Percentiles rank a stretch among this genome's conserved stretches.
Evolutionary conservation across 2,113 vertebrate genomes (phyloP).

Genomic region (Agapornis roseicollis): DNA sequence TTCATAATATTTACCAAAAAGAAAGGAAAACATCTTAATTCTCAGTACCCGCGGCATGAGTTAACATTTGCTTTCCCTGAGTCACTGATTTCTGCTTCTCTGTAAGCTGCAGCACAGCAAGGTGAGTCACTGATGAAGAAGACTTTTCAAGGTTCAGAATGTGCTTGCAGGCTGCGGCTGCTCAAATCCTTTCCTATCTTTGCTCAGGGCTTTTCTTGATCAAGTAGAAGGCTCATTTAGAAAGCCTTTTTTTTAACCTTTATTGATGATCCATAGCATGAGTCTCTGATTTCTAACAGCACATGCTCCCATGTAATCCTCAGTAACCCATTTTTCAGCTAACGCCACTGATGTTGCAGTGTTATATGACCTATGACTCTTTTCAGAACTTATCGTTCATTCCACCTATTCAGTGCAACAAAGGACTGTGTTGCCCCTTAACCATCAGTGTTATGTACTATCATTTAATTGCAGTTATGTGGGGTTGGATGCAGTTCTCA

Average conservation of each 20-base stretch:
- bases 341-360: neutral
- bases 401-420: neutral
- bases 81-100: neutral
- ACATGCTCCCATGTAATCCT: neutral
- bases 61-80: neutral
- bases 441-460: neutral
- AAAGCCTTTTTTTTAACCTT: neutral
- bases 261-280: neutral
- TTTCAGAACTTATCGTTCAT: neutral
- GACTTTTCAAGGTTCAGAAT: neutral
- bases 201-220: neutral
- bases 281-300: neutral
- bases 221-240: slow-evolving; percentile 3
- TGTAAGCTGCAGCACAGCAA: neutral
- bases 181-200: neutral
- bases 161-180: neutral
- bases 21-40: neutral
- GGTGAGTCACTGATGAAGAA: neutral
- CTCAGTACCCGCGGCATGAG: neutral
- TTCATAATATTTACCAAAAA: neutral
- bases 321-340: neutral
- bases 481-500: neutral
- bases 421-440: neutral
- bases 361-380: neutral
- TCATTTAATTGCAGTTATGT: neutral